Evolutionary conservation across 2,888 invertebrate genomes (phyloP), one percentile per base, ranked within the genome.

Genomic region (Tromatobia lineatoria): DNA sequence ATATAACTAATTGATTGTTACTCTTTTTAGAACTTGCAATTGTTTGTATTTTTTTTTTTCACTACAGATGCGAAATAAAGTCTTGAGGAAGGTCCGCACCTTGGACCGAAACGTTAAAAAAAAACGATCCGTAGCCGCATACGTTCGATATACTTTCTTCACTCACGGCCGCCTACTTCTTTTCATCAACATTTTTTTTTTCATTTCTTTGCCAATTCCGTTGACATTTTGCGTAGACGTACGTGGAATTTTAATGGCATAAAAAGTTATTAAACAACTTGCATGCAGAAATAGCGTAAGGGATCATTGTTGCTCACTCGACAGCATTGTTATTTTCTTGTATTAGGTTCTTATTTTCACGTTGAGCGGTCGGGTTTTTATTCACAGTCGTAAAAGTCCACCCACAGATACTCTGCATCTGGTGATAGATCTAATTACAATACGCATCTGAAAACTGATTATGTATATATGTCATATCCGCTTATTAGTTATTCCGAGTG

Each of bases 401-500:
- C 83, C 29, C 23, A 29, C 23, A 10, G 29, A n/a, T 23, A 18
- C 61, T 47, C 29, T 7, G 20, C 52, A 8, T 54, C 15, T 8
- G 11, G 57, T 66, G 64, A 50, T 45, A 71, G 34, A 38, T 61
- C 59, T 34, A 38, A 15, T 59, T 25, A n/a, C 15, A 34, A 3
- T 34, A 29, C 13, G 11, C 11, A 42, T 47, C 34, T 34, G 20
- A 25, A 25, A 69, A 15, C 11, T 73, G 34, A 8, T 6, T 38
- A 64, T 67, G 13, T 38, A 10, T 20, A 50, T 20, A 45, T n/a
- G 64, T 66, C 50, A 70, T 52, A 57, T 66, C 64, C 25, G 34
- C 64, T 79, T 64, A 83, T 83, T 79, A 83, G 75, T 74, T 83
- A 79, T 83, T 83, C 82, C 70, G 64, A 64, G 54, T 67, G 69